Conservation (phyloP, 2,113 vertebrate species). For the Mionectes macconnelli region DNA sequence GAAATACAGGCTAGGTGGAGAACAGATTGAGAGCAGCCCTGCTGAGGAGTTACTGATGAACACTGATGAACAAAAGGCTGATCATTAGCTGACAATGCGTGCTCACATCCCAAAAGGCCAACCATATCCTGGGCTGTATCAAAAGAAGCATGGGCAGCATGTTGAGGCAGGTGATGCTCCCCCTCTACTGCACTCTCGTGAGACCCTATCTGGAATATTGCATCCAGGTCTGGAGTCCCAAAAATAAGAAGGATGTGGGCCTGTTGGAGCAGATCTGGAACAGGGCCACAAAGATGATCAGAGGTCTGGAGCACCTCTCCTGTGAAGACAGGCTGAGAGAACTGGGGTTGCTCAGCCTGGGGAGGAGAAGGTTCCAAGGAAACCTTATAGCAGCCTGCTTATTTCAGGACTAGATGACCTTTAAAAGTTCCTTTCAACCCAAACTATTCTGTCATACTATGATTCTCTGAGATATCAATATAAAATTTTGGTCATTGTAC, state of each 20-base stretch:
- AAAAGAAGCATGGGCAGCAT: neutral
- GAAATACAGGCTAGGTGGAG: neutral
- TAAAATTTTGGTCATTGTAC: neutral
- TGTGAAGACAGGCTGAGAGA: neutral
- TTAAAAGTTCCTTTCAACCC: neutral
- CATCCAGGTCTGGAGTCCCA: neutral
- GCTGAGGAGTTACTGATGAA: neutral
- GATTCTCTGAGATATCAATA: neutral
- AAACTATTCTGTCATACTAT: neutral
- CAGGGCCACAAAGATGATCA: neutral
- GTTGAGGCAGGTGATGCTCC: neutral
- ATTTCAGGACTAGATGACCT: neutral
- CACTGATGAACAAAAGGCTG: neutral
- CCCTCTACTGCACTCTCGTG: neutral
- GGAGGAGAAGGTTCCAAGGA: neutral
- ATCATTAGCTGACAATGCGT: neutral
- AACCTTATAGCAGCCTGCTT: neutral
- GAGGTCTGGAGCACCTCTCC: neutral
- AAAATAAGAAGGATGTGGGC: neutral
- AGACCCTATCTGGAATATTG: neutral
- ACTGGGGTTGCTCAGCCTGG: neutral
- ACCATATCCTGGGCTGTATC: neutral
- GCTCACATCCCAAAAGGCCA: neutral
- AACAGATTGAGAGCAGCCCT: neutral
- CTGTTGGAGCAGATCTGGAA: neutral